Base-by-base conservation (phyloP, 2,113 vertebrate species). In the Pelvicachromis taeniatus region DNA sequence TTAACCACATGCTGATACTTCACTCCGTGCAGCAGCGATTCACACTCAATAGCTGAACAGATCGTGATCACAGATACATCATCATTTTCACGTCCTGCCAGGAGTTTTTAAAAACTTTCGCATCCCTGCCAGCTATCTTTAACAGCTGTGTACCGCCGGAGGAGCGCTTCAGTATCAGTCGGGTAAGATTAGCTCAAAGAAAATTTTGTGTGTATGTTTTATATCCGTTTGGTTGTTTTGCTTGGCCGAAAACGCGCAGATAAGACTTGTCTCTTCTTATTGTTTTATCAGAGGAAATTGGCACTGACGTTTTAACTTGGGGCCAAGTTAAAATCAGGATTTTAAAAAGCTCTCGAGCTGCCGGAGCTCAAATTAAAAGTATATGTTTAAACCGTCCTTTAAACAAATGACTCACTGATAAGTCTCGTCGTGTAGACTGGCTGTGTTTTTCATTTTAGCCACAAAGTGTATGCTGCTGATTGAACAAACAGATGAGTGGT, bases 1-100 rank as follows among this genome's bases (percentile, higher is more conserved):
- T 70, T 48, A 77, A 87, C 87, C 88, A 61, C 86, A 90, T 58
- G 61, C 53, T 65, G 78, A 29, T 55, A 33, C 65, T 33, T 23
- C 40, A 65, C 52, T 10, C 31, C 17, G 45, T n/a, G 70, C 50
- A 45, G 78, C 78, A 85, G 58, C 59, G 7, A 19, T 65, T 48
- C 61, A 54, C 50, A 68, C 29, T 12, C 42, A 61, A 17, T 29
- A 13, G 61, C 12, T 33, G 17, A 88, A 29, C 16, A 55, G 53
- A 83, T 16, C 85, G 83, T 26, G 59, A 38, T 63, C 68, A 38
- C 65, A 82, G 12, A 2, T 54, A 48, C 82, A 79, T 63, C 77
- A 21, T 50, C 61, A 23, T 68, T 42, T 33, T 42, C 13, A 35
- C 83, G 53, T 11, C 9, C 42, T 26, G n/a, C 16, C 59, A n/a